A percentile compares a stretch with the other conserved stretches of the same genome.
Evolutionary conservation across 2,888 invertebrate genomes (phyloP).

Genomic region (Bombylius discolor): DNA sequence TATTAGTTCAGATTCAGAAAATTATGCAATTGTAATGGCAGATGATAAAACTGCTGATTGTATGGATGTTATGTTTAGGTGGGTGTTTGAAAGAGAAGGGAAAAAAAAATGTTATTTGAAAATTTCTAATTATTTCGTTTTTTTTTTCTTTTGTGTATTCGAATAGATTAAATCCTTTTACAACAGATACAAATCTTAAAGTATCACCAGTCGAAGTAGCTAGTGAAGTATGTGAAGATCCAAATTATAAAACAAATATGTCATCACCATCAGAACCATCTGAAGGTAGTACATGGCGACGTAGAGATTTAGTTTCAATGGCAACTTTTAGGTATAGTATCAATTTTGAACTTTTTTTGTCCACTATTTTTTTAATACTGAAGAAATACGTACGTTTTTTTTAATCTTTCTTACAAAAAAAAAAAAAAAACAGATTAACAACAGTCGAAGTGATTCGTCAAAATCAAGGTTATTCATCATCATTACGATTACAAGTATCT

Average conservation of each 20-base stretch:
- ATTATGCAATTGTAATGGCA: slow-evolving; percentile 62
- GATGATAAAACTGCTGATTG: slow-evolving; percentile 52
- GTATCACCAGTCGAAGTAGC: slow-evolving; percentile 57
- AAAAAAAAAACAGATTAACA: slow-evolving; percentile 44
- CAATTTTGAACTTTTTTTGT: no score
- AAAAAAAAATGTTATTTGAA: no score
- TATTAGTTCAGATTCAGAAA: slow-evolving; percentile 77
- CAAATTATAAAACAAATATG: slow-evolving; percentile 42
- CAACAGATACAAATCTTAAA: slow-evolving; percentile 39
- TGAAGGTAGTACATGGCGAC: slow-evolving; percentile 61
- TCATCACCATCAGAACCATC: slow-evolving; percentile 77
- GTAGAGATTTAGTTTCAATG: slow-evolving; percentile 60
- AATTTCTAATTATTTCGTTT: not conserved
- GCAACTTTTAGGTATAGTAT: slow-evolving; percentile 36
- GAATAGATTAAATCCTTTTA: slow-evolving; percentile 33
- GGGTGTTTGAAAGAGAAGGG: not conserved
- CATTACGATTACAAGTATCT: slow-evolving; percentile 54
- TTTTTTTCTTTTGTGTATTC: not conserved
- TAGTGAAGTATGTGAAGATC: slow-evolving; percentile 69
- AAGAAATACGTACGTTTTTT: no score
- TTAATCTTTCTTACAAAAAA: no score
- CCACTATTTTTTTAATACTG: no score
- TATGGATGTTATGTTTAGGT: slow-evolving; percentile 57
- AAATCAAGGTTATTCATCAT: slow-evolving; percentile 51
- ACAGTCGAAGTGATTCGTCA: slow-evolving; percentile 62